Evolutionary conservation across 2,888 invertebrate genomes (phyloP).

Genomic region (Apoderus coryli): DNA sequence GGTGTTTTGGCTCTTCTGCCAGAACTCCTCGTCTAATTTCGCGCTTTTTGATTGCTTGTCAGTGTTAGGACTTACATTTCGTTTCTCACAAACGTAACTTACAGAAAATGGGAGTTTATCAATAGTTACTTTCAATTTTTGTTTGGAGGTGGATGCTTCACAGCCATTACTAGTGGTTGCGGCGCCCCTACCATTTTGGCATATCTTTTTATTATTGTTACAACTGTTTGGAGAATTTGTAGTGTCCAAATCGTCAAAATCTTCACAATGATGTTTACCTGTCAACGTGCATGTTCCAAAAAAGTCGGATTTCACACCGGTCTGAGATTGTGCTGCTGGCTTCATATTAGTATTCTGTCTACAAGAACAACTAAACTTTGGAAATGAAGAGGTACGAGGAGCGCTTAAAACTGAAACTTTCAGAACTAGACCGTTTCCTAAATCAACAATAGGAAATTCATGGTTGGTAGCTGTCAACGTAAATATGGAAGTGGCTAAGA

Average conservation of each 20-base stretch:
- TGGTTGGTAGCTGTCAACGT: slow-evolving; percentile 46
- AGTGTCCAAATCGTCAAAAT: slow-evolving; percentile 51
- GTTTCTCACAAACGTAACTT: slow-evolving; percentile 12
- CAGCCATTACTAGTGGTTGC: slow-evolving; percentile 4
- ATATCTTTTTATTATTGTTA: slow-evolving; percentile 13
- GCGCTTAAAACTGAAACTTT: slow-evolving; percentile 50
- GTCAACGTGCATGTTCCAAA: slow-evolving; percentile 47
- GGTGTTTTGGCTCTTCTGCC: too few species aligned
- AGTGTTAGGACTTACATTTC: slow-evolving; percentile 12
- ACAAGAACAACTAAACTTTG: slow-evolving; percentile 32
- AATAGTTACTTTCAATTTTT: slow-evolving; percentile 20
- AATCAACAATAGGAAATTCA: slow-evolving; percentile 55
- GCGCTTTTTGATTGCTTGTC: slow-evolving; percentile 14
- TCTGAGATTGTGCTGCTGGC: too few species aligned
- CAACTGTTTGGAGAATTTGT: slow-evolving; percentile 21
- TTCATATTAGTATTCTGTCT: too few species aligned
- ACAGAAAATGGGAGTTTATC: too few species aligned
- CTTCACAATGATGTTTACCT: slow-evolving; percentile 50
- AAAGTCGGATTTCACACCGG: too few species aligned
- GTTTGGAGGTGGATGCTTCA: slow-evolving; percentile 25
- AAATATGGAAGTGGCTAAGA: slow-evolving; percentile 42
- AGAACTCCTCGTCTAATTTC: slow-evolving; percentile 13
- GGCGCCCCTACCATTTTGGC: too few species aligned
- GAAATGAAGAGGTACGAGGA: slow-evolving; percentile 48
- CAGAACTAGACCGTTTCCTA: slow-evolving; percentile 47